These are phyloP conservation scores for Cyaniris semiargus DNA, from an alignment of 2,888 invertebrate genomes.

Conservation along the genomic window DNA sequence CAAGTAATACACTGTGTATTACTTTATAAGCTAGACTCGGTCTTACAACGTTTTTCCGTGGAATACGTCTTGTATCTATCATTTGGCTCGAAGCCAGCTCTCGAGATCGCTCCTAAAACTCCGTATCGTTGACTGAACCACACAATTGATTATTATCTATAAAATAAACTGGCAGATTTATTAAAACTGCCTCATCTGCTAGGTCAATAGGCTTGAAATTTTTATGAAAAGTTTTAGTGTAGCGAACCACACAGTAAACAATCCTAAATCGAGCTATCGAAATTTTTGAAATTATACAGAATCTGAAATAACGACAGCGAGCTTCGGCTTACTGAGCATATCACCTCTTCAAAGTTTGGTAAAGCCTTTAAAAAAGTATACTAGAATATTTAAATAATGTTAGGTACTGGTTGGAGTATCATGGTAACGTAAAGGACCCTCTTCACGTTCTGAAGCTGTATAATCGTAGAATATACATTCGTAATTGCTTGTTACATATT, in stretches of 20 bases:
- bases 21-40: background rate
- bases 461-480: too few species aligned
- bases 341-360: too few species aligned
- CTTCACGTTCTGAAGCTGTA: too few species aligned
- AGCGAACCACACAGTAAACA: background rate
- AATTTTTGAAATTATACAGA: too few species aligned
- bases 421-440: too few species aligned
- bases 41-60: background rate
- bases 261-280: too few species aligned
- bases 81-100: background rate
- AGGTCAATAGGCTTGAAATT: background rate
- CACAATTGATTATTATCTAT: conserved; percentile 6
- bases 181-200: background rate
- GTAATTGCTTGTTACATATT: too few species aligned
- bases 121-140: background rate
- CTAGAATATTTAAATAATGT: too few species aligned
- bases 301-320: too few species aligned
- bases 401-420: too few species aligned
- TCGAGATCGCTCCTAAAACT: conserved; percentile 8
- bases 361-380: too few species aligned
- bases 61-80: background rate
- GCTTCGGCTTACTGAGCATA: too few species aligned
- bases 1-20: background rate
- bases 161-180: background rate
- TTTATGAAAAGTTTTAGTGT: background rate